Conservation (phyloP, 2,888 invertebrate species). For the Scotopteryx bipunctaria region DNA sequence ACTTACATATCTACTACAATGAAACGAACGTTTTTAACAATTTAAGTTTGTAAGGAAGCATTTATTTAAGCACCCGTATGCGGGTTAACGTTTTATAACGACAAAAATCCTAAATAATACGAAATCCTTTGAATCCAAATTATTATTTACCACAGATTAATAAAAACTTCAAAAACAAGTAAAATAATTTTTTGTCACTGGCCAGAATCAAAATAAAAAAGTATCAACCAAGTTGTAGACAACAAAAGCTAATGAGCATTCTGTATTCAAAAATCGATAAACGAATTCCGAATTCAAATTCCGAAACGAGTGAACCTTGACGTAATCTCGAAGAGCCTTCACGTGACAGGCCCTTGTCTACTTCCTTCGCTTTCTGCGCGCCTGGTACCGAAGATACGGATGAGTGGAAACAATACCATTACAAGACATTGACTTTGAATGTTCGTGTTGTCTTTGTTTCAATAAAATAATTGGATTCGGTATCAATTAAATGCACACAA, state of each 20-base stretch:
- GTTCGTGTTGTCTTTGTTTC: slow-evolving; percentile 23
- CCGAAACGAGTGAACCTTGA: slow-evolving; percentile 32
- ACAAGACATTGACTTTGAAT: slow-evolving; percentile 51
- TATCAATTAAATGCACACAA: too few species aligned
- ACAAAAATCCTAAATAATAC: too few species aligned
- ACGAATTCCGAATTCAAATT: slow-evolving; percentile 21
- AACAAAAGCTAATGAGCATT: neutral
- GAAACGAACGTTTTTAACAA: neutral
- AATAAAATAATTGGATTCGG: neutral
- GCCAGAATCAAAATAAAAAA: neutral
- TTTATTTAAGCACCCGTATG: slow-evolving; percentile 28
- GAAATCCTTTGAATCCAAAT: slow-evolving; percentile 3
- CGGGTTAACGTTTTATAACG: slow-evolving; percentile 41
- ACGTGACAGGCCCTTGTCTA: slow-evolving; percentile 49
- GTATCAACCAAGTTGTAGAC: neutral
- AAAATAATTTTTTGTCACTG: neutral
- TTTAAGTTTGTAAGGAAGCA: too few species aligned
- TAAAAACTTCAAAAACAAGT: too few species aligned
- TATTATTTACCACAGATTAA: too few species aligned
- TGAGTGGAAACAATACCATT: slow-evolving; percentile 60
- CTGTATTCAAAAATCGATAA: slow-evolving; percentile 15
- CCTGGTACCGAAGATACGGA: slow-evolving; percentile 53
- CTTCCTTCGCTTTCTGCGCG: slow-evolving; percentile 59
- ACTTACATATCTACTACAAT: too few species aligned
- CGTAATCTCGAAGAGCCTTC: slow-evolving; percentile 48